A percentile compares a stretch with the other conserved stretches of the same genome.
Conservation (phyloP, 1,140 invertebrate species). For the Himalopsyche phryganea region DNA sequence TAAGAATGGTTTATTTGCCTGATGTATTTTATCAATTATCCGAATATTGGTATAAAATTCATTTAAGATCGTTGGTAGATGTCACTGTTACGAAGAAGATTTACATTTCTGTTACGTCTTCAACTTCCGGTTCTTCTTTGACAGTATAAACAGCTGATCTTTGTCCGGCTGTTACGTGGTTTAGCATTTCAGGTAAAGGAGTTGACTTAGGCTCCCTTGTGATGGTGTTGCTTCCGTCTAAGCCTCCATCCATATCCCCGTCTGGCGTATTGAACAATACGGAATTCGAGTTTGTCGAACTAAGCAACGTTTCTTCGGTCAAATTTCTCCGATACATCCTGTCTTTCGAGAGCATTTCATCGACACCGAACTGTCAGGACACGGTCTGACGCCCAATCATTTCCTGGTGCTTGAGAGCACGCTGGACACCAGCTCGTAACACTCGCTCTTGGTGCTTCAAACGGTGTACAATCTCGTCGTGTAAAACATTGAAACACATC, state of each 20-base stretch:
- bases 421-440: constrained; percentile 43
- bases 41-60: no score
- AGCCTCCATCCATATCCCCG: constrained; percentile 19
- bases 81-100: neutral
- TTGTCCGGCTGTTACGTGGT: constrained; percentile 28
- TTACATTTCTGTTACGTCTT: constrained; percentile 33
- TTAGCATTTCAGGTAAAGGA: constrained; percentile 31
- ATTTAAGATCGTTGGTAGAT: no score
- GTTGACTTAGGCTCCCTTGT: constrained; percentile 25
- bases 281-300: constrained; percentile 26
- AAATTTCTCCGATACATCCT: constrained; percentile 41
- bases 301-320: constrained; percentile 46
- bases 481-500: constrained; percentile 96
- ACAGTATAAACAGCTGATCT: constrained; percentile 31
- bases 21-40: no score
- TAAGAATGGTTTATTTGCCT: no score
- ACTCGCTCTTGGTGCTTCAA: constrained; percentile 60
- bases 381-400: constrained; percentile 20
- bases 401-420: constrained; percentile 43
- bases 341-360: constrained; percentile 47
- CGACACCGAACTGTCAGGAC: constrained; percentile 34
- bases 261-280: constrained; percentile 26
- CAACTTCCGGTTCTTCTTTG: constrained; percentile 32
- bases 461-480: constrained; percentile 85
- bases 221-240: constrained; percentile 16